Evolutionary conservation across 2,888 invertebrate genomes (phyloP).

Genomic region (Spialia ferax): DNA sequence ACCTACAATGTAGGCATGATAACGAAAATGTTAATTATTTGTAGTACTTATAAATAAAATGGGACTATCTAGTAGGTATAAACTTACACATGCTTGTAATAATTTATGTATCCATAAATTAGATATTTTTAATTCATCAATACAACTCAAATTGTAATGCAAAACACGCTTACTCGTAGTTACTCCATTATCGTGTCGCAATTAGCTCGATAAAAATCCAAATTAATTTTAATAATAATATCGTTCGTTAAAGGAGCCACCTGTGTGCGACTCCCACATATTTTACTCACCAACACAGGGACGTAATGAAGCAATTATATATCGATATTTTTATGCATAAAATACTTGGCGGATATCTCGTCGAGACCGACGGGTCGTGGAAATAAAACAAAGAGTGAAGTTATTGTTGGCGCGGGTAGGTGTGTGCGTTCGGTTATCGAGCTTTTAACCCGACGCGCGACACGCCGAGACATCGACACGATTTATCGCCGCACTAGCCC

Average conservation of each 20-base stretch:
- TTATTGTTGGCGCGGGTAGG: constrained; percentile 84
- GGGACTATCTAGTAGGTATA: no score
- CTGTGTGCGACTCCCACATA: constrained; percentile 84
- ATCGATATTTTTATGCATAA: constrained; percentile 87
- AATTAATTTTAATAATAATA: constrained; percentile 43
- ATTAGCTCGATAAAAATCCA: constrained; percentile 52
- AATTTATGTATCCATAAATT: not conserved
- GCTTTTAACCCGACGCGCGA: constrained; percentile 85
- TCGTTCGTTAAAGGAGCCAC: constrained; percentile 58
- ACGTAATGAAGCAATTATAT: constrained; percentile 87
- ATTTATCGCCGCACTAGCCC: constrained; percentile 84
- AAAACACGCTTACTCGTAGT: not conserved
- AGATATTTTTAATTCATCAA: not conserved
- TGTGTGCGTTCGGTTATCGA: constrained; percentile 81
- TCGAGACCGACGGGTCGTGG: constrained; percentile 66
- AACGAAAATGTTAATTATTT: no score
- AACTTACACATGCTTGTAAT: not conserved
- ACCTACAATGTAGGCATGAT: no score
- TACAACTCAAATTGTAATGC: not conserved
- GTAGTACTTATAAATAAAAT: no score
- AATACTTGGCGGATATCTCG: constrained; percentile 84
- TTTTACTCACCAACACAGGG: constrained; percentile 85
- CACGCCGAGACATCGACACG: constrained; percentile 81
- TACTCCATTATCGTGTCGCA: constrained; percentile 50
- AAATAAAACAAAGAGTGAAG: constrained; percentile 82